Conservation (phyloP, 2,888 invertebrate species). For the Drosophila ezoana region DNA sequence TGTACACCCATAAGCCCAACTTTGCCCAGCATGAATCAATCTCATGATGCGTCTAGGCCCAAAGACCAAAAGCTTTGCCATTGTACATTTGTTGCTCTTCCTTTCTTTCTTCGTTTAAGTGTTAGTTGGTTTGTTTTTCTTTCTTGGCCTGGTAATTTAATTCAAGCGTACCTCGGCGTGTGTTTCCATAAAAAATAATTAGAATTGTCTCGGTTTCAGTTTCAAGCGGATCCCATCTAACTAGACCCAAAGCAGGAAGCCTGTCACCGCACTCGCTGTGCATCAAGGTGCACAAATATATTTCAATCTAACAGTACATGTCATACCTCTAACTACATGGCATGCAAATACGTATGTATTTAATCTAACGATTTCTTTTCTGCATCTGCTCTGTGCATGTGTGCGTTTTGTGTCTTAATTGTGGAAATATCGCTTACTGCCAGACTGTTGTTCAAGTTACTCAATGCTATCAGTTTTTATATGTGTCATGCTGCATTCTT, state of each 20-base stretch:
- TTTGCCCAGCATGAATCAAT: constrained; percentile 37
- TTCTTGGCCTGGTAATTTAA: constrained; percentile 68
- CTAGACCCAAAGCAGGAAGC: constrained; percentile 63
- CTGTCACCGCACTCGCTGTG: constrained; percentile 64
- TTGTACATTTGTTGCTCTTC: constrained; percentile 63
- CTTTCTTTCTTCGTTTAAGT: constrained; percentile 50
- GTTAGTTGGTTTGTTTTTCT: constrained; percentile 2
- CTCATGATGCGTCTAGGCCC: constrained; percentile 46
- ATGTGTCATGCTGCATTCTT: not conserved
- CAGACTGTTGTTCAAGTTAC: constrained; percentile 24
- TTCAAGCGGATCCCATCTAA: constrained; percentile 58
- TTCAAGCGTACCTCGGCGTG: constrained; percentile 69
- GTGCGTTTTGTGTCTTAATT: constrained; percentile 33
- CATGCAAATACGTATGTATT: not conserved
- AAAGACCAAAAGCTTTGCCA: constrained; percentile 31
- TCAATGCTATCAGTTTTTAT: constrained; percentile 10
- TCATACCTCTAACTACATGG: not conserved
- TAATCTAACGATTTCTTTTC: constrained; percentile 27
- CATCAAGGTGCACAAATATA: constrained; percentile 43
- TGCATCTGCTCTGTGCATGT: constrained; percentile 21
- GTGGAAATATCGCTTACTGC: constrained; percentile 20
- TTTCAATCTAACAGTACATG: constrained; percentile 60
- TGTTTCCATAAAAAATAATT: constrained; percentile 69
- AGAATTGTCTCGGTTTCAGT: constrained; percentile 74
- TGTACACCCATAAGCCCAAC: constrained; percentile 55